These are phyloP conservation scores for Aspidapion aeneum DNA, from an alignment of 2,888 invertebrate species.

Conservation along the genomic window DNA sequence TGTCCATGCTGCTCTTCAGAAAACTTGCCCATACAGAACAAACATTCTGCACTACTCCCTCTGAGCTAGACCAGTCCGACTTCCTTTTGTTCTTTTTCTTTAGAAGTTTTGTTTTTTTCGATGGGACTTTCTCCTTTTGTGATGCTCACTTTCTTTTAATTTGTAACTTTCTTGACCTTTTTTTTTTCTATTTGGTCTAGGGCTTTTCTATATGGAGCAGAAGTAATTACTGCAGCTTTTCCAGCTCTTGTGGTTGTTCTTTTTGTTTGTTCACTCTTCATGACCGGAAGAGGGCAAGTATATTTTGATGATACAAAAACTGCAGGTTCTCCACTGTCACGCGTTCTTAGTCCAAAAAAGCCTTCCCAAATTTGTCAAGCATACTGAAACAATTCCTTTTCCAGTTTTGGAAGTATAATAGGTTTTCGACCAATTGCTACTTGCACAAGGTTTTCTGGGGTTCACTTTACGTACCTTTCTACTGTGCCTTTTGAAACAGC, in stretches of 20 bases:
- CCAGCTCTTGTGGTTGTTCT: neutral
- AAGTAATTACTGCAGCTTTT: conserved; percentile 6
- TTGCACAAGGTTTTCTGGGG: too few species aligned
- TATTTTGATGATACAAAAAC: neutral
- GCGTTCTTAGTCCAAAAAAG: too few species aligned
- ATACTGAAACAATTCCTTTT: too few species aligned
- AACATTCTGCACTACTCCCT: conserved; percentile 9
- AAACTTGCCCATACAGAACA: conserved; percentile 17
- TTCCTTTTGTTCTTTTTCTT: neutral
- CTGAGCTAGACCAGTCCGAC: conserved; percentile 1
- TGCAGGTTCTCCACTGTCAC: too few species aligned
- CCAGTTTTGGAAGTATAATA: too few species aligned
- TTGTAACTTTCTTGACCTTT: neutral
- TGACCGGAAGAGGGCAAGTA: neutral
- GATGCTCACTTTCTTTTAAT: neutral
- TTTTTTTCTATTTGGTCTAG: conserved; percentile 2
- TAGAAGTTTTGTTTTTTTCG: neutral
- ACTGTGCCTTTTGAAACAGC: too few species aligned
- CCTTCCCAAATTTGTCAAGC: too few species aligned
- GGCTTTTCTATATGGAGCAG: conserved; percentile 4
- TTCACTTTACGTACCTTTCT: too few species aligned
- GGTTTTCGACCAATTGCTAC: too few species aligned
- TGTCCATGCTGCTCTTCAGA: conserved; percentile 17
- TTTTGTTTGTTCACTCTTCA: neutral
- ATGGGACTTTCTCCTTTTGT: neutral